phyloP scores from a whole-genome alignment of 2,797 vertebrate genomes.

The Lepilemur ruficaudatus region DNA sequence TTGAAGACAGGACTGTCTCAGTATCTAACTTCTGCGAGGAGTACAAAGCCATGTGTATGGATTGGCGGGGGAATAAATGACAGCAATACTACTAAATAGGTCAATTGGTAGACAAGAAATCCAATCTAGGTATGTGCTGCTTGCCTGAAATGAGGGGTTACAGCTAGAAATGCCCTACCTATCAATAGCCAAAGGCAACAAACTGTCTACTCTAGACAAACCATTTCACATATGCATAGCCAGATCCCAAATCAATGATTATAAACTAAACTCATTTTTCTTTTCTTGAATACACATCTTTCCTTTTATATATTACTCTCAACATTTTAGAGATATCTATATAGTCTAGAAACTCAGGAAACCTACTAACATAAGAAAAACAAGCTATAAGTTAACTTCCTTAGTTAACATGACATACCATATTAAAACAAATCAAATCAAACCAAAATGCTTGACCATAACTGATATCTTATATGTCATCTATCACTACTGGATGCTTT shows the following conservation, averaged over 20 bases:
- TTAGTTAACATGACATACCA: not conserved
- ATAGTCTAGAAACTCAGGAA: not conserved
- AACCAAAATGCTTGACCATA: not conserved
- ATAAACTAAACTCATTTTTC: not conserved
- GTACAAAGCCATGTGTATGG: not conserved
- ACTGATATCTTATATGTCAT: not conserved
- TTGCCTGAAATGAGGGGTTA: not conserved
- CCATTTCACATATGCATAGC: not conserved
- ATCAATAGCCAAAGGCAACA: not conserved
- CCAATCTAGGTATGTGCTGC: not conserved
- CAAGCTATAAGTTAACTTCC: not conserved
- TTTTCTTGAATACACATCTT: not conserved
- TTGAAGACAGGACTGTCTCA: not conserved
- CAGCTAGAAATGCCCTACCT: not conserved
- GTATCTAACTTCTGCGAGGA: not conserved
- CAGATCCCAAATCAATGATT: not conserved
- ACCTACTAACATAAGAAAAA: not conserved
- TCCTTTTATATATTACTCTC: not conserved
- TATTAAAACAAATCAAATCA: slow-evolving; percentile 12
- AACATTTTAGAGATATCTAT: not conserved
- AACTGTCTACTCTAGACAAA: not conserved
- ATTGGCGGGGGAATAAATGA: not conserved
- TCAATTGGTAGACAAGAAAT: not conserved
- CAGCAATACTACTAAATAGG: not conserved
- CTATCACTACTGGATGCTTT: not conserved